phyloP scores from a whole-genome alignment of 2,113 vertebrate species.

The Eonycteris spelaea region DNA sequence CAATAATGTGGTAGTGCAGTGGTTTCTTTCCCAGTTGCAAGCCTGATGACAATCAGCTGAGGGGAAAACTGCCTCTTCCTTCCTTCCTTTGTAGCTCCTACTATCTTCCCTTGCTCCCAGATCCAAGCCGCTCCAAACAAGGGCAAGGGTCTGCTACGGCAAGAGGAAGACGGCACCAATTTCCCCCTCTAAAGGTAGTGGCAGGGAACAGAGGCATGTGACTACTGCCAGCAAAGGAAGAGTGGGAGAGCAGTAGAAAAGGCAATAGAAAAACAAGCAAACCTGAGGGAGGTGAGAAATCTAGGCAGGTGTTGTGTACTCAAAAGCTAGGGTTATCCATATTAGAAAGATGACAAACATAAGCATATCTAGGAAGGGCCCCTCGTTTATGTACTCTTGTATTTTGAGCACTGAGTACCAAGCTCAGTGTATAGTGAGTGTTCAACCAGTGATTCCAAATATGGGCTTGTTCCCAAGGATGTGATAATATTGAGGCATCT shows the following conservation, averaged over 20 bases:
- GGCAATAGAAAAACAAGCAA: constrained; percentile 5
- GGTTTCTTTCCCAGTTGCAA: constrained; percentile 77
- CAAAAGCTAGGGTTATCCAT: neutral
- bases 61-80: constrained; percentile 15
- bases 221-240: constrained; percentile 48
- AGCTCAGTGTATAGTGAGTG: neutral
- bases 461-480: neutral
- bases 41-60: neutral
- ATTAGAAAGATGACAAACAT: neutral
- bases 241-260: constrained; percentile 43
- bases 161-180: constrained; percentile 22
- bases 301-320: neutral
- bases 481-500: neutral
- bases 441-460: neutral
- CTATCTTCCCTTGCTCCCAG: neutral
- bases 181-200: neutral
- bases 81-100: neutral
- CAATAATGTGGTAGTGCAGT: constrained; percentile 77
- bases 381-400: neutral
- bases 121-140: constrained; percentile 29
- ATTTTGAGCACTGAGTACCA: neutral
- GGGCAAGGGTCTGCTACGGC: constrained; percentile 2
- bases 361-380: neutral
- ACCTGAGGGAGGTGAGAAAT: neutral
- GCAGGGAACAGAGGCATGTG: neutral